Conservation (phyloP, 2,888 invertebrate genomes). For the Troilus luridus region DNA sequence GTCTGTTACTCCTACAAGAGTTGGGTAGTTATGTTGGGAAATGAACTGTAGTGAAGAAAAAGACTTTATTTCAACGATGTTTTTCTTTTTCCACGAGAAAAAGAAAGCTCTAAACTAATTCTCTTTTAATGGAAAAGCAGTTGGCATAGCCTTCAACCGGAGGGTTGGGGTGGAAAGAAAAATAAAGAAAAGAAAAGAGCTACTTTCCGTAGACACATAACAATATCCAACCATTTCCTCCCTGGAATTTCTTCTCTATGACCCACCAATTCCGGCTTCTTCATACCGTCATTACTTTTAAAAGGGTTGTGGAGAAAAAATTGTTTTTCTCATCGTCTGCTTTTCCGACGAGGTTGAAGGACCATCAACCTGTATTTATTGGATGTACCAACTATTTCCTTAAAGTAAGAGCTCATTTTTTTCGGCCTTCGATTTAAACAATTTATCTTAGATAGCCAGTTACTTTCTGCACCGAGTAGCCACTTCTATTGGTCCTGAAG, state of each 20-base stretch:
- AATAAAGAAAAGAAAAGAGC: neutral
- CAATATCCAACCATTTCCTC: neutral
- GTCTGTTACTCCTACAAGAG: neutral
- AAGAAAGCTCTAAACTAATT: neutral
- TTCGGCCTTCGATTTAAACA: neutral
- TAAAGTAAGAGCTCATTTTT: neutral
- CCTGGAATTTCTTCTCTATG: neutral
- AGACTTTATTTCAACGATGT: neutral
- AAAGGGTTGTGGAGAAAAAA: slow-evolving; percentile 15
- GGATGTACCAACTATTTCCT: neutral
- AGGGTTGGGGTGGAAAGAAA: neutral
- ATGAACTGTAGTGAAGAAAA: neutral
- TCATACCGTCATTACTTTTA: neutral
- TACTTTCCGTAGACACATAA: slow-evolving; percentile 2
- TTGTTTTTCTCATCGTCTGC: neutral
- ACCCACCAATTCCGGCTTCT: neutral
- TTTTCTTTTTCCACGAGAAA: neutral
- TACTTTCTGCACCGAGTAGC: too few relatives aligned
- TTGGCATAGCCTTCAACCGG: neutral
- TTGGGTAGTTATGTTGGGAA: neutral
- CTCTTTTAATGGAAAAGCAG: neutral
- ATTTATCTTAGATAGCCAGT: neutral
- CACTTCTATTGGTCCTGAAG: too few relatives aligned
- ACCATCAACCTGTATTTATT: neutral
- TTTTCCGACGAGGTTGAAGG: neutral